Evolutionary conservation across 2,797 vertebrate genomes (phyloP).

Genomic region (Todus mexicanus): DNA sequence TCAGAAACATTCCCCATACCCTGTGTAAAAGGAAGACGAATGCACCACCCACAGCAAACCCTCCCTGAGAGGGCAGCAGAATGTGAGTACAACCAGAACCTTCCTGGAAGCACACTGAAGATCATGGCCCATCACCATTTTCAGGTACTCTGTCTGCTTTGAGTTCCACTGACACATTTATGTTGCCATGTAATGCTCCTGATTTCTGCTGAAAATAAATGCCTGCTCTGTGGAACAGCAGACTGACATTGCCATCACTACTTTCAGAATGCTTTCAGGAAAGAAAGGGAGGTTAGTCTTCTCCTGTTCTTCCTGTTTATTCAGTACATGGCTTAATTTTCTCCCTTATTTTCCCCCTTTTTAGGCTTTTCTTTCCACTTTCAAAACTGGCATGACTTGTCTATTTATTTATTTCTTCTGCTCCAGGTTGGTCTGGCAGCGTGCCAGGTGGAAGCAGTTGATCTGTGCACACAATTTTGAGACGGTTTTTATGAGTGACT

Average conservation of each 20-base stretch:
- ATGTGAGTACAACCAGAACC: not conserved
- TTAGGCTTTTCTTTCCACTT: not conserved
- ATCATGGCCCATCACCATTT: not conserved
- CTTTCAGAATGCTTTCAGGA: not conserved
- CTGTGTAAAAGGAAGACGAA: not conserved
- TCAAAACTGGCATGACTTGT: not conserved
- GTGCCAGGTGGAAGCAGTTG: not conserved
- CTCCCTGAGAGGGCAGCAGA: not conserved
- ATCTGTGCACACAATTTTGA: not conserved
- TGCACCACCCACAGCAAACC: not conserved
- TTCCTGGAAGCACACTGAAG: not conserved
- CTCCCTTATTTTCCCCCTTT: not conserved
- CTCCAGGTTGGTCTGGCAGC: not conserved
- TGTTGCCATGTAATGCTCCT: not conserved
- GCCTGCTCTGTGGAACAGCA: not conserved
- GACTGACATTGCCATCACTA: not conserved
- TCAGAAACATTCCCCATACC: not conserved
- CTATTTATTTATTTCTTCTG: not conserved
- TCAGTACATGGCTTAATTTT: not conserved
- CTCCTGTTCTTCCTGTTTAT: not conserved
- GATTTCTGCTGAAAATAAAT: not conserved
- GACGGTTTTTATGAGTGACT: not conserved
- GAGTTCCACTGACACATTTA: not conserved
- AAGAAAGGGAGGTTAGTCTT: not conserved
- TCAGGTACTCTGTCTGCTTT: not conserved